phyloP scores from a whole-genome alignment of 2,888 invertebrate genomes.

The Silvanus unidentatus region DNA sequence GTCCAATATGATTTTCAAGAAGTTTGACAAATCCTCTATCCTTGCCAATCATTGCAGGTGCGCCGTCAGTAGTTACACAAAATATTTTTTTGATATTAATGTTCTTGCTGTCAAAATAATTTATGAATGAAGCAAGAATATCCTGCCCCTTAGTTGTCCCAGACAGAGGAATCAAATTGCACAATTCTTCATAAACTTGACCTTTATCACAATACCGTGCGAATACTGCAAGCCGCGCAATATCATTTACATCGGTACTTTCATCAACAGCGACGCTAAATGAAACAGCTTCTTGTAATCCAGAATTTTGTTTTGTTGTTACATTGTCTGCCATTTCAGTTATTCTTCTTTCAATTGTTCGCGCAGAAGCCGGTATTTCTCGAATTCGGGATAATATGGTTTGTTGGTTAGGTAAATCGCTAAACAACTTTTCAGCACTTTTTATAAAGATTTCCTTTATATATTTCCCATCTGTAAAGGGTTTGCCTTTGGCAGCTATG shows the following conservation, averaged over 20 bases:
- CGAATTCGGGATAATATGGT: conserved; percentile 15
- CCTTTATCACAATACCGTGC: conserved; percentile 9
- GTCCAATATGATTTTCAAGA: conserved; percentile 11
- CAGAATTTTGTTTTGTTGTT: conserved; percentile 15
- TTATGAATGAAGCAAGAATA: conserved; percentile 3
- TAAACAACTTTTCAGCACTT: conserved; percentile 21
- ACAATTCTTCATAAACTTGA: conserved; percentile 10
- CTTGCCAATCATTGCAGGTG: conserved; percentile 6
- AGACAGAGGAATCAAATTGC: conserved; percentile 2
- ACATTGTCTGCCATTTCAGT: conserved; percentile 15
- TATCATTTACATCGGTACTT: conserved; percentile 15
- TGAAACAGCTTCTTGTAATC: conserved; percentile 14
- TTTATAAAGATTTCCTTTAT: conserved; percentile 16
- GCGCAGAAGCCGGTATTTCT: conserved; percentile 16
- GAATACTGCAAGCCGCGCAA: conserved; percentile 15
- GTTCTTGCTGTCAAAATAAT: conserved; percentile 6
- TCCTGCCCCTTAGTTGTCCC: conserved; percentile 5
- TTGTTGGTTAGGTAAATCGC: conserved; percentile 14
- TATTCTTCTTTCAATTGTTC: conserved; percentile 12
- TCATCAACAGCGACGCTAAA: conserved; percentile 15
- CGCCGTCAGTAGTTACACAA: conserved; percentile 10
- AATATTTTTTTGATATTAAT: conserved; percentile 11
- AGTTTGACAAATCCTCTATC: conserved; percentile 8
- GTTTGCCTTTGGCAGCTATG: conserved; percentile 19
- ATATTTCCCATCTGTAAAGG: conserved; percentile 19